A percentile compares a stretch with the other conserved stretches of the same genome.
These are phyloP conservation scores for Chelonia mydas DNA, from an alignment of 2,797 vertebrate species.

Conservation along the genomic window DNA sequence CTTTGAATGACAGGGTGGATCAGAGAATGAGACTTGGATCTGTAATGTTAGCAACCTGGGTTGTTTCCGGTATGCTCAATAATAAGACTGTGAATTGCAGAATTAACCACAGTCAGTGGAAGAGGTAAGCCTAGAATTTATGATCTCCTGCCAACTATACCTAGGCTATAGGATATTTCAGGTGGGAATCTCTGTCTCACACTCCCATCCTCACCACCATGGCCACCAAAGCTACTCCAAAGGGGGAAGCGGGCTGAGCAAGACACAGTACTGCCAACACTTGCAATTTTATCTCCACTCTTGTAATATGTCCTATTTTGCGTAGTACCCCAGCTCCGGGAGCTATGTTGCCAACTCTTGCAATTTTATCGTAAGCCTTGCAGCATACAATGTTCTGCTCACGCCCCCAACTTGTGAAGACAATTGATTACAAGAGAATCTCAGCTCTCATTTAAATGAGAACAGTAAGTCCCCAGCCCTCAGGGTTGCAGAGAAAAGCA, in stretches of 20 bases:
- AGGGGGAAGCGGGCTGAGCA: neutral
- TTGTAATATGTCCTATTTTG: neutral
- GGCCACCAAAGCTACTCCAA: too few species aligned
- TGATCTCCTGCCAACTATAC: neutral
- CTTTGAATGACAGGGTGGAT: rapidly evolving
- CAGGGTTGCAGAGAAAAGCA: neutral
- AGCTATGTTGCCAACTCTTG: neutral
- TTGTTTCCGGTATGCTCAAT: neutral
- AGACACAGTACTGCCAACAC: neutral
- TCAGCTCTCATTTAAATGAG: neutral
- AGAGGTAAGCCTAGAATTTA: neutral
- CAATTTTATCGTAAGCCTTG: neutral
- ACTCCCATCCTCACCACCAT: too few species aligned
- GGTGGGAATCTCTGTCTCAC: too few species aligned
- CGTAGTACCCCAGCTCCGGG: neutral
- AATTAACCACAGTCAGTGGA: neutral
- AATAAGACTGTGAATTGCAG: neutral
- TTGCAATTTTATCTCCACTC: neutral
- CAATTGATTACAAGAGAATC: neutral
- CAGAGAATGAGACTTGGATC: neutral
- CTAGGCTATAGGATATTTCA: too few species aligned
- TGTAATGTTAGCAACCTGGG: neutral
- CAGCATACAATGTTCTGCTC: neutral
- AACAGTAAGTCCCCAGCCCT: neutral
- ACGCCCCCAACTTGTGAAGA: neutral